phyloP scores from a whole-genome alignment of 1,140 invertebrate species.

The Lycorma delicatula region DNA sequence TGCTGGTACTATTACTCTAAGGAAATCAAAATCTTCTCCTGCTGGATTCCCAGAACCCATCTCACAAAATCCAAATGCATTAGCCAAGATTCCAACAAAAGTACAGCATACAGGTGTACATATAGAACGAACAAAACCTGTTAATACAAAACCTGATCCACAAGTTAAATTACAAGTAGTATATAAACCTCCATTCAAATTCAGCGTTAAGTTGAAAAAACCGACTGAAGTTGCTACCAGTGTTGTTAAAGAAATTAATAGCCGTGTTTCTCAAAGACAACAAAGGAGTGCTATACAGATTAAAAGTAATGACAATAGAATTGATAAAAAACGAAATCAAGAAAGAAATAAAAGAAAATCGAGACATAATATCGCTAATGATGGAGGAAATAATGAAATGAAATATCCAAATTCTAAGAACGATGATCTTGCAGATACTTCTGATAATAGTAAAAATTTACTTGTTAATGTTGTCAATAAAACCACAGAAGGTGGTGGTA shows the following conservation, averaged over 20 bases:
- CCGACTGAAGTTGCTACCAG: conserved; percentile 26
- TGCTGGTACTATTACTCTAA: conserved; percentile 30
- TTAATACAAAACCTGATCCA: conserved; percentile 12
- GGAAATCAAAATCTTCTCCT: conserved; percentile 65
- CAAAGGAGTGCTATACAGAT: conserved; percentile 19
- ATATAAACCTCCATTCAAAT: conserved; percentile 77
- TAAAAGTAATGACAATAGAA: background rate
- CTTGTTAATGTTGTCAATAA: no score
- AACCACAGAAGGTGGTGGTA: no score
- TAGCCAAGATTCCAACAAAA: background rate
- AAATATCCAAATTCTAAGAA: no score
- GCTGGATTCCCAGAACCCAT: conserved; percentile 40
- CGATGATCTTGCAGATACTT: no score
- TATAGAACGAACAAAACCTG: conserved; percentile 1
- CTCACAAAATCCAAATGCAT: background rate
- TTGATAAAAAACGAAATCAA: conserved; percentile 15
- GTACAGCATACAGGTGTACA: background rate
- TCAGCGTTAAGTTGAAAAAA: conserved; percentile 62
- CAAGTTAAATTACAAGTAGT: conserved; percentile 69
- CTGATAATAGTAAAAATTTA: no score
- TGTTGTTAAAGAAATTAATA: conserved; percentile 28
- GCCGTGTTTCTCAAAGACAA: conserved; percentile 17
- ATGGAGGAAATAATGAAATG: no score
- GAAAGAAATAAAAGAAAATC: no score
- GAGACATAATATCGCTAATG: no score